Percentiles rank a stretch among this genome's conserved stretches.
These are phyloP conservation scores for Rhingia rostrata DNA, from an alignment of 2,888 invertebrate species.

Conservation along the genomic window DNA sequence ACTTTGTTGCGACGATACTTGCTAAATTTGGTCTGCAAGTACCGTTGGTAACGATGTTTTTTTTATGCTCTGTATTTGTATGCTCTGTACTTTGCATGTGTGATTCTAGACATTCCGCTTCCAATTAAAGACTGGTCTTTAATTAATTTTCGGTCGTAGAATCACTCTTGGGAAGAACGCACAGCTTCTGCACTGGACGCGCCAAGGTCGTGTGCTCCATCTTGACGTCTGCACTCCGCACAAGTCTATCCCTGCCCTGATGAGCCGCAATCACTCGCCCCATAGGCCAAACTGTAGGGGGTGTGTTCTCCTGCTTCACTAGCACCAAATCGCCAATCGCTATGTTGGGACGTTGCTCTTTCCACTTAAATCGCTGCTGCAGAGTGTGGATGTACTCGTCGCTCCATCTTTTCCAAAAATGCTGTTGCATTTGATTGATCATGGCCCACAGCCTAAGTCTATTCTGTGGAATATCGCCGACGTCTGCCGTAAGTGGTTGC, in stretches of 20 bases:
- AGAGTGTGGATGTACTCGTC: conserved; percentile 10
- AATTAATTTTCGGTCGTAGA: background rate
- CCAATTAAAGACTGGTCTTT: conserved; percentile 31
- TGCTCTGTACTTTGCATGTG: too few species aligned
- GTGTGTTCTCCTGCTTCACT: too few species aligned
- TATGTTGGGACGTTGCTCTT: background rate
- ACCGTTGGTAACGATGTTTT: too few species aligned
- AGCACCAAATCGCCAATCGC: background rate
- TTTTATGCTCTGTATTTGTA: too few species aligned
- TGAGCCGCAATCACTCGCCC: too few species aligned
- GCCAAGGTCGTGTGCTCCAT: conserved; percentile 2
- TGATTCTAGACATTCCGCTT: background rate
- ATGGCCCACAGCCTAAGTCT: conserved; percentile 8
- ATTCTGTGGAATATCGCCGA: conserved; percentile 4
- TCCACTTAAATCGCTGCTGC: conserved; percentile 26
- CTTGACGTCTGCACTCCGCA: conserved; percentile 18
- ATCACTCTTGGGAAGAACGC: conserved; percentile 8
- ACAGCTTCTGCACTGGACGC: conserved; percentile 9
- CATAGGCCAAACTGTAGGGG: too few species aligned
- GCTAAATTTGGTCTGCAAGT: too few species aligned
- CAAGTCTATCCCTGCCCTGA: conserved; percentile 17
- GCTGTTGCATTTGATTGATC: conserved; percentile 19
- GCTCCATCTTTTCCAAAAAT: conserved; percentile 19
- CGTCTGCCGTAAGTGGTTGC: conserved; percentile 12
- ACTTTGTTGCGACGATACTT: too few species aligned